Evolutionary conservation across 2,888 invertebrate genomes (phyloP).

Genomic region (Drosophila atroscutellata): DNA sequence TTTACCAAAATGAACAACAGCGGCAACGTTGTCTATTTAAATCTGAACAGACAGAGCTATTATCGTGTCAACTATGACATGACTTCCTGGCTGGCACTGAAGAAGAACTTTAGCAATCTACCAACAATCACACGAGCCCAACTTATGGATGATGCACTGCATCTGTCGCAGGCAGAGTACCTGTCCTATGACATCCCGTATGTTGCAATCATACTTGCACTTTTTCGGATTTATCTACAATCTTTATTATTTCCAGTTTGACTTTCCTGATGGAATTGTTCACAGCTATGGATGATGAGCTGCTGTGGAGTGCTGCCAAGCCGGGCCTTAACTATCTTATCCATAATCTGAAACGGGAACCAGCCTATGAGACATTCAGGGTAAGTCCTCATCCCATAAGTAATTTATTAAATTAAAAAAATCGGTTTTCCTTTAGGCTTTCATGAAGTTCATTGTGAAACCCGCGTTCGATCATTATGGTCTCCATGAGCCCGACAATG

Average conservation of each 20-base stretch:
- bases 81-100: conserved; percentile 87
- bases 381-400: conserved; percentile 79
- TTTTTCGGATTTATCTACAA: not conserved
- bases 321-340: conserved; percentile 87
- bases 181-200: conserved; percentile 87
- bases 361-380: conserved; percentile 87
- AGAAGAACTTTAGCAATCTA: conserved; percentile 86
- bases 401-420: not conserved
- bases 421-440: conserved; percentile 73
- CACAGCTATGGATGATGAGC: conserved; percentile 86
- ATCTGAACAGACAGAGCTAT: conserved; percentile 87
- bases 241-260: conserved; percentile 66
- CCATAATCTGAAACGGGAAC: conserved; percentile 87
- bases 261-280: conserved; percentile 86
- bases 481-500: conserved; percentile 85
- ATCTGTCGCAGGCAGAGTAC: conserved; percentile 87
- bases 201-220: not conserved
- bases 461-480: conserved; percentile 85
- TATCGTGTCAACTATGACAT: conserved; percentile 89
- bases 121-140: conserved; percentile 88
- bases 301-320: conserved; percentile 88
- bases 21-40: conserved; percentile 83
- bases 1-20: conserved; percentile 75
- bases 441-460: conserved; percentile 84
- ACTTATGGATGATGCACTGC: conserved; percentile 89